These are phyloP conservation scores for Agrotis clavis DNA, from an alignment of 2,888 invertebrate genomes.

Conservation along the genomic window DNA sequence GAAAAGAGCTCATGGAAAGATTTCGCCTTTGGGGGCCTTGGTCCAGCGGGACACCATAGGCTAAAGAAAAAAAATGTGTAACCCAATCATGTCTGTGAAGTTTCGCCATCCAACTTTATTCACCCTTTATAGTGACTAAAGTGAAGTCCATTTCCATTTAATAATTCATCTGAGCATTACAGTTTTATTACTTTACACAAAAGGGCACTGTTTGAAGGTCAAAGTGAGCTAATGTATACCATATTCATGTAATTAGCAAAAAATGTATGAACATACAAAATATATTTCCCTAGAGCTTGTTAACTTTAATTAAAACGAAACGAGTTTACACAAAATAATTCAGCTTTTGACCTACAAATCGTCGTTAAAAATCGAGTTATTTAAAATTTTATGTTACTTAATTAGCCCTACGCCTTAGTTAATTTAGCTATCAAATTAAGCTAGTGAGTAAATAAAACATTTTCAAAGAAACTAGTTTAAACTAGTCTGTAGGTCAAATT, in stretches of 20 bases:
- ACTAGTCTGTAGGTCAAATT: too few relatives aligned
- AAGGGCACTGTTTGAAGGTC: constrained; percentile 5
- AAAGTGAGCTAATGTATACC: constrained; percentile 11
- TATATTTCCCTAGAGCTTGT: constrained; percentile 50
- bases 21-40: too few relatives aligned
- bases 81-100: too few relatives aligned
- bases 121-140: too few relatives aligned
- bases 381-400: constrained; percentile 6
- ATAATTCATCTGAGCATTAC: not conserved
- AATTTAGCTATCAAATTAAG: not conserved
- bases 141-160: not conserved
- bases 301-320: constrained; percentile 47
- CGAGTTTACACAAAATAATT: constrained; percentile 37
- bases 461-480: too few relatives aligned
- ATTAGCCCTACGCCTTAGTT: constrained; percentile 5
- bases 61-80: too few relatives aligned
- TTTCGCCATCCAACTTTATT: too few relatives aligned
- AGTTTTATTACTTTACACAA: constrained; percentile 8
- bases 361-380: constrained; percentile 16
- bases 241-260: constrained; percentile 36
- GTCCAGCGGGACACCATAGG: too few relatives aligned
- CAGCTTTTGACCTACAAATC: constrained; percentile 41
- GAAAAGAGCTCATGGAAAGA: too few relatives aligned
- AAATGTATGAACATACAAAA: constrained; percentile 22
- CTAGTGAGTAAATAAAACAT: not conserved